Conservation (phyloP, 2,888 invertebrate species). For the Magallana nippona region DNA sequence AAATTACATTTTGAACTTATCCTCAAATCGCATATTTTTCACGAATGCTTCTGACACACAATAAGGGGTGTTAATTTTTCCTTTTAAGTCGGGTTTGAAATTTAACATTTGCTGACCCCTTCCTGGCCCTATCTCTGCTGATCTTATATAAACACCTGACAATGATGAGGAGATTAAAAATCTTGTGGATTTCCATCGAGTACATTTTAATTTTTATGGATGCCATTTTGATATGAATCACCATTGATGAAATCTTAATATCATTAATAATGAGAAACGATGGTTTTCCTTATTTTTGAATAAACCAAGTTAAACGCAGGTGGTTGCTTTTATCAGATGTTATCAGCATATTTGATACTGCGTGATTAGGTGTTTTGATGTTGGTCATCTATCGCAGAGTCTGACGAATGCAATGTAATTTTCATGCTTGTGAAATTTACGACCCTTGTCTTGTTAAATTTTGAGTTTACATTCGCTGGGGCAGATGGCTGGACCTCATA, state of each 20-base stretch:
- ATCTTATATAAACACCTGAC: constrained; percentile 22
- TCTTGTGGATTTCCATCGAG: constrained; percentile 14
- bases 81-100: constrained; percentile 1
- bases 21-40: constrained; percentile 18
- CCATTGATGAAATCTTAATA: constrained; percentile 28
- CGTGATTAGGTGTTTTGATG: constrained; percentile 6
- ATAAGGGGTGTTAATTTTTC: constrained; percentile 15
- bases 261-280: constrained; percentile 19
- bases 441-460: background rate
- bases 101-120: constrained; percentile 9
- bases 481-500: constrained; percentile 18
- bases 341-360: constrained; percentile 14
- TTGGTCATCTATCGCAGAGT: background rate
- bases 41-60: background rate
- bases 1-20: constrained; percentile 25
- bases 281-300: background rate
- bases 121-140: background rate
- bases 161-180: constrained; percentile 23
- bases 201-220: constrained; percentile 26
- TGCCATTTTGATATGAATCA: constrained; percentile 34
- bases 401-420: background rate
- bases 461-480: background rate
- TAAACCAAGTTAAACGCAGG: constrained; percentile 3
- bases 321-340: constrained; percentile 16
- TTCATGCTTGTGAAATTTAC: background rate